phyloP scores from a whole-genome alignment of 2,113 vertebrate species.

The Takifugu flavidus region DNA sequence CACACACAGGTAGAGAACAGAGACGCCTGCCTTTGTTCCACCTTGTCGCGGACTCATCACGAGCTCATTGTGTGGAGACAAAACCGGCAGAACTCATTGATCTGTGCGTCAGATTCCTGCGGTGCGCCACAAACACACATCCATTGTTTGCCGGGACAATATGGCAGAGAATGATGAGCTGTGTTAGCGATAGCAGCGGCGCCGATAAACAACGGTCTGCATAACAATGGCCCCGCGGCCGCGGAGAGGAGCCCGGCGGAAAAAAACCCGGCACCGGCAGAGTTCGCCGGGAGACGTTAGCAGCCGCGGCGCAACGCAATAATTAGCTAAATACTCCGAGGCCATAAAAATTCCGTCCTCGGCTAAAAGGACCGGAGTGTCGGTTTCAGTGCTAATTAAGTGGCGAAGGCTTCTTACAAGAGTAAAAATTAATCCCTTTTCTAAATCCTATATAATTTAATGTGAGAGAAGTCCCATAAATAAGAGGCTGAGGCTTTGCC shows the following conservation, averaged over 20 bases:
- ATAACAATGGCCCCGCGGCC: conserved; percentile 46
- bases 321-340: conserved; percentile 61
- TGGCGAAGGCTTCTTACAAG: conserved; percentile 70
- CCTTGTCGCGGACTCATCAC: conserved; percentile 46
- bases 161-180: conserved; percentile 60
- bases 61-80: conserved; percentile 49
- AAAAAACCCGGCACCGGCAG: conserved; percentile 10
- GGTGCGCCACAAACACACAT: conserved; percentile 29
- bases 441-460: conserved; percentile 78
- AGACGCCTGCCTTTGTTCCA: conserved; percentile 37
- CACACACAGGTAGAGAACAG: conserved; percentile 1
- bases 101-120: conserved; percentile 52
- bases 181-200: conserved; percentile 51
- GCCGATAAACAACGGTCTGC: conserved; percentile 55
- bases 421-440: conserved; percentile 73
- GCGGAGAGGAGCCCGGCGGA: conserved; percentile 2
- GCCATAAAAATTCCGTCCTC: conserved; percentile 53
- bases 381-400: conserved; percentile 77
- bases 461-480: conserved; percentile 76
- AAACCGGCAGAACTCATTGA: conserved; percentile 43
- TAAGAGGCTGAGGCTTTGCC: conserved; percentile 56
- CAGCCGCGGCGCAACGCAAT: conserved; percentile 43
- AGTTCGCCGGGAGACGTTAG: conserved; percentile 45
- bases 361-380: conserved; percentile 70
- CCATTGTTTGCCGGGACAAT: conserved; percentile 62